These are phyloP conservation scores for Darevskia nairensis DNA, from an alignment of 2,797 vertebrate genomes.

Conservation along the genomic window DNA sequence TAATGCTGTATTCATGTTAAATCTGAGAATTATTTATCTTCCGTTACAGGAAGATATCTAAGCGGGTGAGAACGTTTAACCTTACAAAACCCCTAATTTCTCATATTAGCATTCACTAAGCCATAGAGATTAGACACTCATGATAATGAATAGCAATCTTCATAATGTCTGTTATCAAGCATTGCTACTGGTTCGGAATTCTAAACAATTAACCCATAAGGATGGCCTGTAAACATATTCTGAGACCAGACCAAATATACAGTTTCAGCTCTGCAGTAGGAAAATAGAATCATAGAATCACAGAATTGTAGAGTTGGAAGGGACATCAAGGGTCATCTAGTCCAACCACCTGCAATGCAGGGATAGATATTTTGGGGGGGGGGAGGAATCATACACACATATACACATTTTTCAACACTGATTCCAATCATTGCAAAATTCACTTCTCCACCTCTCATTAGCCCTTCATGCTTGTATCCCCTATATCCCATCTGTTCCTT, in stretches of 20 bases:
- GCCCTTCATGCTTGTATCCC: not conserved
- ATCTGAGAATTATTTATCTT: constrained; percentile 8
- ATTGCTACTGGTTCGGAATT: constrained; percentile 23
- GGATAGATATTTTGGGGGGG: not conserved
- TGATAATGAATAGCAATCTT: constrained; percentile 30
- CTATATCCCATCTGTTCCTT: not conserved
- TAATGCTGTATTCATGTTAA: constrained; percentile 2
- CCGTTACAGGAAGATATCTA: not conserved
- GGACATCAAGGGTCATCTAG: too few species aligned
- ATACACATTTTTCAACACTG: not conserved
- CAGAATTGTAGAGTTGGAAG: too few species aligned
- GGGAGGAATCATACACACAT: too few species aligned
- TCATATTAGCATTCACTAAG: constrained; percentile 23
- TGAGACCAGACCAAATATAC: not conserved
- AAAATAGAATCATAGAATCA: not conserved
- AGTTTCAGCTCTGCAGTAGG: not conserved
- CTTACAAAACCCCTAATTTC: constrained; percentile 33
- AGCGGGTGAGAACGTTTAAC: not conserved
- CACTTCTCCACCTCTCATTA: not conserved
- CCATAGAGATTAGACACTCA: not conserved
- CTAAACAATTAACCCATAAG: constrained; percentile 21
- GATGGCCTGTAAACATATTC: not conserved
- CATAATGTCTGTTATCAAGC: constrained; percentile 23
- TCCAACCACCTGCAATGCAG: too few species aligned
- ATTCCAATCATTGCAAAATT: not conserved